Conservation (phyloP, 2,888 invertebrate species). For the Dryobotodes eremita region DNA sequence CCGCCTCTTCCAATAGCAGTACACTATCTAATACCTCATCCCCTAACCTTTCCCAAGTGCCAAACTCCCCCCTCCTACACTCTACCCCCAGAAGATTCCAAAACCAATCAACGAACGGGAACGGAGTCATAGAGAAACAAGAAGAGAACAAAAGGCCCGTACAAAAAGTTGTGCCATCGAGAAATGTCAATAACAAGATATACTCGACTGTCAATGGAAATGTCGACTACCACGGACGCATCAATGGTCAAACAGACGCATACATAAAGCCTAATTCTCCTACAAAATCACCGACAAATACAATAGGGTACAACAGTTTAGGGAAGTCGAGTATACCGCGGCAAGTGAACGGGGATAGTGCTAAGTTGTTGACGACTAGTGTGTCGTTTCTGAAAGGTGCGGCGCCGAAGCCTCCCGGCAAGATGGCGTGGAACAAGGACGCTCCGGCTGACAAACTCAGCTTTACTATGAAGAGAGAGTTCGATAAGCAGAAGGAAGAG, state of each 20-base stretch:
- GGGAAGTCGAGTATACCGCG: slow-evolving; percentile 84
- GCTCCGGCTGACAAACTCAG: slow-evolving; percentile 94
- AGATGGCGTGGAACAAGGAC: slow-evolving; percentile 94
- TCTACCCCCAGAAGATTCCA: slow-evolving; percentile 89
- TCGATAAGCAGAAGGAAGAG: slow-evolving; percentile 97
- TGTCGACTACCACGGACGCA: slow-evolving; percentile 78
- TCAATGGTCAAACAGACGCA: slow-evolving; percentile 82
- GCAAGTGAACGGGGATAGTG: slow-evolving; percentile 82
- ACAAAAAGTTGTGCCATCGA: slow-evolving; percentile 95
- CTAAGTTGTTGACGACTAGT: slow-evolving; percentile 90
- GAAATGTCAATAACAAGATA: slow-evolving; percentile 89
- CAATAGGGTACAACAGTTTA: slow-evolving; percentile 91
- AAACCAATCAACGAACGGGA: slow-evolving; percentile 70
- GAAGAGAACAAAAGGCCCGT: slow-evolving; percentile 93
- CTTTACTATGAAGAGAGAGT: slow-evolving; percentile 97
- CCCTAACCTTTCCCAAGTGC: slow-evolving; percentile 82
- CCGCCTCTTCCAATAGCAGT: slow-evolving; percentile 80
- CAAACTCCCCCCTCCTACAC: slow-evolving; percentile 87
- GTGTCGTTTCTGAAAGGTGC: slow-evolving; percentile 91
- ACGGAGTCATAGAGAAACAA: slow-evolving; percentile 82
- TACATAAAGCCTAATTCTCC: slow-evolving; percentile 93
- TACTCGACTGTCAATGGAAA: slow-evolving; percentile 89
- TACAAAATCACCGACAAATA: slow-evolving; percentile 91
- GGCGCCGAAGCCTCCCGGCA: slow-evolving; percentile 85
- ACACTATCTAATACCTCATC: slow-evolving; percentile 73